Conservation (phyloP, 2,113 vertebrate species). For the Ctenomys sociabilis region DNA sequence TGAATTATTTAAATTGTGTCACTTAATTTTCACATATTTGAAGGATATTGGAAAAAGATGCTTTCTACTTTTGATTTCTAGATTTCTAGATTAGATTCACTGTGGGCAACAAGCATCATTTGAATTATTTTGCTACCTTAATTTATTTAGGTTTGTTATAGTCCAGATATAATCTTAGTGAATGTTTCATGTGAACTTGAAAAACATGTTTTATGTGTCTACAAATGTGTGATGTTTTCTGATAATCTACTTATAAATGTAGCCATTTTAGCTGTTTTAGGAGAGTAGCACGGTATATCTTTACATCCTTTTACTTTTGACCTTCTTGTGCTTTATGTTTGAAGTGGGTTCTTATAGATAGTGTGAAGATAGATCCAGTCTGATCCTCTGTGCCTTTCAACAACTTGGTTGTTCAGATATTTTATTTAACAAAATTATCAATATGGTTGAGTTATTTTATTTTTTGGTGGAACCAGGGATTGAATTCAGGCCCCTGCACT, state of each 20-base stretch:
- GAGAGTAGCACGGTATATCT: not conserved
- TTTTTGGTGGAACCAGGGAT: too few species aligned
- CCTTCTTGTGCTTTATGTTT: not conserved
- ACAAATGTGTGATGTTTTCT: not conserved
- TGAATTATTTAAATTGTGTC: conserved; percentile 15
- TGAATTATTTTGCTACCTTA: conserved; percentile 43
- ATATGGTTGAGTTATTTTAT: not conserved
- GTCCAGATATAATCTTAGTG: not conserved
- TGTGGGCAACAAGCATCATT: not conserved
- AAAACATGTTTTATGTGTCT: not conserved
- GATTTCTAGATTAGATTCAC: conserved; percentile 7
- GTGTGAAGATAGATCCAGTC: not conserved
- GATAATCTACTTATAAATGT: not conserved
- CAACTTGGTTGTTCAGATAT: not conserved
- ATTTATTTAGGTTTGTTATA: conserved; percentile 9
- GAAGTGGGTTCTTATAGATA: not conserved
- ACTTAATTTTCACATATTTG: conserved; percentile 46
- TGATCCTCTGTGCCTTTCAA: not conserved
- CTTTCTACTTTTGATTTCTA: conserved; percentile 5
- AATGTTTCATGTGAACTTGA: not conserved
- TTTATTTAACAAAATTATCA: conserved; percentile 25
- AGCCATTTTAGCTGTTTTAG: not conserved
- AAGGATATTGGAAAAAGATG: not conserved
- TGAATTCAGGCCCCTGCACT: too few species aligned
- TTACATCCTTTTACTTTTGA: conserved; percentile 13